Evolutionary conservation across 1,140 invertebrate genomes (phyloP).

Genomic region (Tetragonula clypearis): DNA sequence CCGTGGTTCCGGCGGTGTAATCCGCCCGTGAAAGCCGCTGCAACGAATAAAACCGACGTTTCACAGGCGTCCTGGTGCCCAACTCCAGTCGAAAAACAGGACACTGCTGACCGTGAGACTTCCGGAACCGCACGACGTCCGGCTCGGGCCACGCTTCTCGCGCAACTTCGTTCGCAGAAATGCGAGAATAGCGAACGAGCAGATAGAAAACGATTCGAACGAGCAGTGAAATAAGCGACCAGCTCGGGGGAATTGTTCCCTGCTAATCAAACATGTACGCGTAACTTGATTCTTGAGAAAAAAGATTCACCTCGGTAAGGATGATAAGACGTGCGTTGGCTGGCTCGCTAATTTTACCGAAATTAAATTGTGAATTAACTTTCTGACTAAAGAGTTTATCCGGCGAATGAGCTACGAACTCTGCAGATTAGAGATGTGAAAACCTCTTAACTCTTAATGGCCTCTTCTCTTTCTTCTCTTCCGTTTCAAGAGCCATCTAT

Average conservation of each 20-base stretch:
- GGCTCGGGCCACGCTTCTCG: background rate
- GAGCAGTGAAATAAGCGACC: too few species aligned
- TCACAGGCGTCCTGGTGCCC: background rate
- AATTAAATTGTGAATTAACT: too few species aligned
- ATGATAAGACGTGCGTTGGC: too few species aligned
- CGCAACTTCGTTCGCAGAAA: too few species aligned
- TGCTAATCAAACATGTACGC: background rate
- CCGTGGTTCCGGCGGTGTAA: background rate
- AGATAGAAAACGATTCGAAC: background rate
- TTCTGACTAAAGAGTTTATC: too few species aligned
- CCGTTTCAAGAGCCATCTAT: too few species aligned
- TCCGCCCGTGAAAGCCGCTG: background rate
- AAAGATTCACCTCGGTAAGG: background rate
- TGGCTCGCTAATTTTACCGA: background rate
- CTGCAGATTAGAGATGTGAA: too few species aligned
- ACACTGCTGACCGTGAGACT: constrained; percentile 5
- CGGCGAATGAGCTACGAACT: too few species aligned
- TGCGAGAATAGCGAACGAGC: background rate
- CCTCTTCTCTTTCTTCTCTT: too few species aligned
- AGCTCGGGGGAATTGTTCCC: too few species aligned
- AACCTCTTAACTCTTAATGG: too few species aligned
- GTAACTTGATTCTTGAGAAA: background rate
- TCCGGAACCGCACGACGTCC: constrained; percentile 7
- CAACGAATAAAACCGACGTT: constrained; percentile 25
- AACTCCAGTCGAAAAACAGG: background rate